These are phyloP conservation scores for Sarcophaga carnaria DNA, from an alignment of 2,888 invertebrate species.

Conservation along the genomic window DNA sequence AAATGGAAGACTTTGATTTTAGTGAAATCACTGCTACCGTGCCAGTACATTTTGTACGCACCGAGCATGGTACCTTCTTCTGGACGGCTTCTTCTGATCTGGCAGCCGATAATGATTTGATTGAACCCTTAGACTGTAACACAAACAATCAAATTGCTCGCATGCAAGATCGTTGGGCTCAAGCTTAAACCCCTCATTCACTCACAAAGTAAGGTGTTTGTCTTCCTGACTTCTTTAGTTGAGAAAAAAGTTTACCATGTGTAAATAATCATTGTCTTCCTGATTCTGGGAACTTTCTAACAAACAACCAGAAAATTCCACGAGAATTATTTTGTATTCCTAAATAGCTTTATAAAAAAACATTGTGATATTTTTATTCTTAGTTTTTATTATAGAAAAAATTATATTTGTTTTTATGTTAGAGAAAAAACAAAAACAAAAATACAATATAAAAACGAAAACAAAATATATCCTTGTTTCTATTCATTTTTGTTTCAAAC, in stretches of 20 bases:
- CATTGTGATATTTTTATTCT: constrained; percentile 70
- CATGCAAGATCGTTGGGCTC: constrained; percentile 85
- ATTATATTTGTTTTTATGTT: constrained; percentile 20
- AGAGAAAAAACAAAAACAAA: constrained; percentile 37
- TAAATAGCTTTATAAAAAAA: constrained; percentile 61
- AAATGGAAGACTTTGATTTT: constrained; percentile 78
- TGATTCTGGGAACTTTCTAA: constrained; percentile 51
- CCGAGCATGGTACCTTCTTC: constrained; percentile 91
- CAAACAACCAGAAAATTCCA: constrained; percentile 36
- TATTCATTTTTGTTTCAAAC: too few species aligned
- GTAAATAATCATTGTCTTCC: constrained; percentile 56
- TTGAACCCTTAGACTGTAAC: constrained; percentile 78
- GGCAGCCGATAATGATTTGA: constrained; percentile 79
- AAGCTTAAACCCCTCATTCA: constrained; percentile 83
- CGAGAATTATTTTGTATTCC: constrained; percentile 20
- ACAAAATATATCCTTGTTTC: neutral
- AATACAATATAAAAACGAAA: neutral
- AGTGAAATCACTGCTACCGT: constrained; percentile 76
- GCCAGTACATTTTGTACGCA: constrained; percentile 90
- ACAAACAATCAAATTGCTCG: constrained; percentile 79
- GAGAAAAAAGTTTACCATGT: constrained; percentile 34
- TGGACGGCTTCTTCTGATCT: constrained; percentile 86
- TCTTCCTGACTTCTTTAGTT: constrained; percentile 44
- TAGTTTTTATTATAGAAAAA: neutral
- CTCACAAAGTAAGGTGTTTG: constrained; percentile 33